Conservation (phyloP, 1,140 invertebrate species). For the Drosophila tani region DNA sequence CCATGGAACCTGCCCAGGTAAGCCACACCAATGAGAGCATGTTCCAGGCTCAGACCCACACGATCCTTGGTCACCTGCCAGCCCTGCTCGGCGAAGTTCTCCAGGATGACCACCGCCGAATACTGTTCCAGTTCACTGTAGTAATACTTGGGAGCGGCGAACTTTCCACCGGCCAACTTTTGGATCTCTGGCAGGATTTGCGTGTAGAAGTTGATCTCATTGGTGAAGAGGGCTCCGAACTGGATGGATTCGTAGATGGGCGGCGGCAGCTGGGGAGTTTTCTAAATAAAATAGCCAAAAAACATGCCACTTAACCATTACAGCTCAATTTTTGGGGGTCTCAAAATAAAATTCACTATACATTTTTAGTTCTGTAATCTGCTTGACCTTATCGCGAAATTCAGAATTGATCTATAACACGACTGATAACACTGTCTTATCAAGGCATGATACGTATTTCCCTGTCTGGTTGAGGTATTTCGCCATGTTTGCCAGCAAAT, state of each 20-base stretch:
- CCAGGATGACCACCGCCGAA: constrained; percentile 59
- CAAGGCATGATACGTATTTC: background rate
- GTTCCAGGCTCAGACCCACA: constrained; percentile 48
- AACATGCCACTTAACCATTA: background rate
- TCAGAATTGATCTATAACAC: background rate
- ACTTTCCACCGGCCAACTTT: constrained; percentile 24
- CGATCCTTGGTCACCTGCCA: constrained; percentile 65
- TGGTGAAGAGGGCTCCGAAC: constrained; percentile 66
- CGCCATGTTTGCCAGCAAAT: too few species aligned
- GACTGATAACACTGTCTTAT: background rate
- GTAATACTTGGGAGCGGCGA: constrained; percentile 67
- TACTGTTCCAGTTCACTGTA: constrained; percentile 57
- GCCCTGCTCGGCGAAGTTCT: constrained; percentile 59
- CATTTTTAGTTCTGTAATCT: background rate
- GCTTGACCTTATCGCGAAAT: background rate
- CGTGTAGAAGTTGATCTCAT: constrained; percentile 73
- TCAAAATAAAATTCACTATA: background rate
- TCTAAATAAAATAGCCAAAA: constrained; percentile 38
- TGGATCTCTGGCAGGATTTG: constrained; percentile 67
- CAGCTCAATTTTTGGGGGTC: background rate
- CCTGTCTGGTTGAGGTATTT: background rate
- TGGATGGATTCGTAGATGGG: constrained; percentile 53
- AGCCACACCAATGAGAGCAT: constrained; percentile 54
- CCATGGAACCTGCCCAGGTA: constrained; percentile 75
- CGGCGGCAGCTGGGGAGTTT: constrained; percentile 66